Conservation (phyloP, 2,113 vertebrate genomes). For the Leptobrachium leishanense region DNA sequence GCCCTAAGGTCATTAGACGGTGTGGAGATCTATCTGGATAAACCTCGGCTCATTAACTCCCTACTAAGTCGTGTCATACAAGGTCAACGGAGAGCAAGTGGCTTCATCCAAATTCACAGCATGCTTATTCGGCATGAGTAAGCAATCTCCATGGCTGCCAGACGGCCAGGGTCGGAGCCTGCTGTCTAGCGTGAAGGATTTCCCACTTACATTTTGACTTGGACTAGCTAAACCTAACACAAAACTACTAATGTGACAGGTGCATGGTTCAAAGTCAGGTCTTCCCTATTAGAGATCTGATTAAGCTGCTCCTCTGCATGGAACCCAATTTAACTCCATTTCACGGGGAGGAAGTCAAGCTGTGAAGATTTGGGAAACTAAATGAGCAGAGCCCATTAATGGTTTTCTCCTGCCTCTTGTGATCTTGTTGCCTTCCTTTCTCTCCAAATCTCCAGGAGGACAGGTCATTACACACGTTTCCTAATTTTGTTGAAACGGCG, state of each 20-base stretch:
- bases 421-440: conserved; percentile 42
- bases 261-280: conserved; percentile 48
- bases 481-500: conserved; percentile 42
- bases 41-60: conserved; percentile 43
- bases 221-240: conserved; percentile 11
- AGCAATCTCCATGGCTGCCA: conserved; percentile 51
- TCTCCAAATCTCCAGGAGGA: conserved; percentile 54
- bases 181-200: background rate
- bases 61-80: conserved; percentile 28
- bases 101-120: conserved; percentile 39
- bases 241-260: conserved; percentile 19
- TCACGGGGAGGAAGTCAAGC: conserved; percentile 31
- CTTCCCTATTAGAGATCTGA: conserved; percentile 51
- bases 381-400: conserved; percentile 57
- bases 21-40: conserved; percentile 5
- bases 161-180: background rate
- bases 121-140: conserved; percentile 48
- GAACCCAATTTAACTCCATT: conserved; percentile 52
- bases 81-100: conserved; percentile 50
- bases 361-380: conserved; percentile 39
- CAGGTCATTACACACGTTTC: conserved; percentile 57
- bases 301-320: conserved; percentile 58
- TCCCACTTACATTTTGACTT: background rate
- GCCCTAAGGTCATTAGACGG: background rate
- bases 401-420: conserved; percentile 25